phyloP scores from a whole-genome alignment of 2,113 vertebrate genomes.

The Orycteropus afer region DNA sequence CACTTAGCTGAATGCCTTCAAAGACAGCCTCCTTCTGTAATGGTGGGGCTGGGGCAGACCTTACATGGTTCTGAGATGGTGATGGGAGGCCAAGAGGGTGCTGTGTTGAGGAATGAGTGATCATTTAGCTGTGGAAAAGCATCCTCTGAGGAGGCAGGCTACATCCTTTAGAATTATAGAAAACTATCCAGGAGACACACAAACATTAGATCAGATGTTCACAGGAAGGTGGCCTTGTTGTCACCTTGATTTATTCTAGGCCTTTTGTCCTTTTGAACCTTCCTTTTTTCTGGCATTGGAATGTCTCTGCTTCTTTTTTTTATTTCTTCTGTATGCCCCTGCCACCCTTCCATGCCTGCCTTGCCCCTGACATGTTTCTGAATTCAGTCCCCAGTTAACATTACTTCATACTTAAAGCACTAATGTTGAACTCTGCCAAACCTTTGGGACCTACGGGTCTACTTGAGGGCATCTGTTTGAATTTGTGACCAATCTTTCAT shows the following conservation, averaged over 20 bases:
- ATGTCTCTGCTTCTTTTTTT: background rate
- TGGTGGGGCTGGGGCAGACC: background rate
- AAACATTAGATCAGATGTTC: background rate
- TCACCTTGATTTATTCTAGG: background rate
- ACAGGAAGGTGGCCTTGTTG: background rate
- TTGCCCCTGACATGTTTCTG: background rate
- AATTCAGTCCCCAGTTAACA: slow-evolving; percentile 1
- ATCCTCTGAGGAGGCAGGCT: background rate
- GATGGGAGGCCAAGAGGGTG: background rate
- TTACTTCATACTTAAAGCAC: background rate
- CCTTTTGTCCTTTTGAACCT: background rate
- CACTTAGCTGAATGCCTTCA: background rate
- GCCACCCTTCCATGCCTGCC: background rate
- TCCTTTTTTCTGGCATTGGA: background rate
- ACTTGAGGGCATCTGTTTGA: background rate
- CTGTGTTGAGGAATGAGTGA: background rate
- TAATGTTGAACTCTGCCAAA: slow-evolving; percentile 2
- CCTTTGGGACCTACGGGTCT: background rate
- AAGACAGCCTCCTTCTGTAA: background rate
- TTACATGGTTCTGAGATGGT: background rate
- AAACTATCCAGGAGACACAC: background rate
- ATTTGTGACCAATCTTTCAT: background rate
- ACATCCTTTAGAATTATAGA: background rate
- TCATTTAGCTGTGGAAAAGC: background rate
- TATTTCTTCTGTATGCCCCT: background rate